A percentile compares a stretch with the other conserved stretches of the same genome.
These are phyloP conservation scores for Philaethria dido DNA, from an alignment of 2,888 invertebrate species.

Conservation along the genomic window DNA sequence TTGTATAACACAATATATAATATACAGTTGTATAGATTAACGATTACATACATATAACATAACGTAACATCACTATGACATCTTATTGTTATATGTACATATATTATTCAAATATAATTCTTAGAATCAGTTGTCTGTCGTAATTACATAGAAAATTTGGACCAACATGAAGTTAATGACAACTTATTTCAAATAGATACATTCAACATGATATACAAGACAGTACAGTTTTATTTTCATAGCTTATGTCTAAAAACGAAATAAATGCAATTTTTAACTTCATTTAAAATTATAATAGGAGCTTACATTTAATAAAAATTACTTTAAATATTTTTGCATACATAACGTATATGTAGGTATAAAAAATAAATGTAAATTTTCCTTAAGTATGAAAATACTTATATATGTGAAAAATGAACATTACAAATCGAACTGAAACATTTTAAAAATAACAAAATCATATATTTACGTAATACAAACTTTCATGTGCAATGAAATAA, in stretches of 20 bases:
- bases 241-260: not conserved
- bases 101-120: not conserved
- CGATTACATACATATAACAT: not conserved
- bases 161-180: slow-evolving; percentile 1
- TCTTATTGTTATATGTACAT: not conserved
- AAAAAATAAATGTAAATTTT: not conserved
- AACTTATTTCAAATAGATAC: not conserved
- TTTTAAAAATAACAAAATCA: not conserved
- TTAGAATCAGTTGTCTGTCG: not conserved
- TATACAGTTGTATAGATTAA: not conserved
- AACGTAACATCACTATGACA: not conserved
- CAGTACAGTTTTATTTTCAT: not conserved
- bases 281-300: not conserved
- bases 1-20: too few species aligned
- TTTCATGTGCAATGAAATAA: too few species aligned
- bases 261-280: not conserved
- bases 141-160: slow-evolving; percentile 17
- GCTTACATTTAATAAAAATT: not conserved
- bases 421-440: not conserved
- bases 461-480: not conserved
- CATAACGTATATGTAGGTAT: not conserved
- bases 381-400: not conserved
- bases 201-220: not conserved
- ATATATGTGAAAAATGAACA: not conserved
- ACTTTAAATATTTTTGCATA: not conserved